phyloP scores from a whole-genome alignment of 37 sponge, comb jelly and placozoan species.

The Ianthella basta region DNA sequence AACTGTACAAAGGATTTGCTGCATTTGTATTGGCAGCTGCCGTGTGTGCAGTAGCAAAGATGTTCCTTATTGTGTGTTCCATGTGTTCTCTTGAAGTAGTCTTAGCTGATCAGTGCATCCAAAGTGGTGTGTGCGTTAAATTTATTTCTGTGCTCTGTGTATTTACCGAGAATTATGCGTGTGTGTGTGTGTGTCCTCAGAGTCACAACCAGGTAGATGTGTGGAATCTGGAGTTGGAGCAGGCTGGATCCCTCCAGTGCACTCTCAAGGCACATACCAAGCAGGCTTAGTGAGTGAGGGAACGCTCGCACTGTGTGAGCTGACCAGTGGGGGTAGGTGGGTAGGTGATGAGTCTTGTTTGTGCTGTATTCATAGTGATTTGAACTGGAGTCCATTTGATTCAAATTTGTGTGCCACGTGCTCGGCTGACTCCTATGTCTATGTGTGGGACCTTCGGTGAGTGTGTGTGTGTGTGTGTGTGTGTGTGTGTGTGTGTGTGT shows the following conservation, averaged over 20 bases:
- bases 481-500: slow-evolving; percentile 24
- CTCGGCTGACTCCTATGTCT: slow-evolving; percentile 79
- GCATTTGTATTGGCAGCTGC: too few species aligned
- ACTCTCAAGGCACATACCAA: slow-evolving; percentile 31
- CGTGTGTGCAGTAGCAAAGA: too few species aligned
- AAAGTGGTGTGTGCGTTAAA: too few species aligned
- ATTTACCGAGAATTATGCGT: slow-evolving; percentile 21
- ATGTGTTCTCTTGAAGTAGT: too few species aligned
- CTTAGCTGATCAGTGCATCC: neutral
- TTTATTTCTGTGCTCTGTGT: too few species aligned
- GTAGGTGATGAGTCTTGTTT: too few species aligned
- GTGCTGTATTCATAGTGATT: slow-evolving; percentile 64
- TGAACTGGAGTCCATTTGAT: slow-evolving; percentile 77
- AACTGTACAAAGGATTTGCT: too few species aligned
- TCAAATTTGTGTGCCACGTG: slow-evolving; percentile 74
- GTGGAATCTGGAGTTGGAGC: slow-evolving; percentile 64
- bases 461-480: slow-evolving; percentile 15
- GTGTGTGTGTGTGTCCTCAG: slow-evolving; percentile 48
- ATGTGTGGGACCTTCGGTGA: slow-evolving; percentile 89
- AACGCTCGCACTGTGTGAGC: too few species aligned
- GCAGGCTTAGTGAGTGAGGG: neutral
- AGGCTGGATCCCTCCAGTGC: slow-evolving; percentile 2
- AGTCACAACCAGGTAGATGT: slow-evolving; percentile 80
- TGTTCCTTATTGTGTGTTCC: slow-evolving; percentile 9
- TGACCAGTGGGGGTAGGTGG: too few species aligned